phyloP scores from a whole-genome alignment of 1,140 invertebrate species.

The Cotesia typhae region DNA sequence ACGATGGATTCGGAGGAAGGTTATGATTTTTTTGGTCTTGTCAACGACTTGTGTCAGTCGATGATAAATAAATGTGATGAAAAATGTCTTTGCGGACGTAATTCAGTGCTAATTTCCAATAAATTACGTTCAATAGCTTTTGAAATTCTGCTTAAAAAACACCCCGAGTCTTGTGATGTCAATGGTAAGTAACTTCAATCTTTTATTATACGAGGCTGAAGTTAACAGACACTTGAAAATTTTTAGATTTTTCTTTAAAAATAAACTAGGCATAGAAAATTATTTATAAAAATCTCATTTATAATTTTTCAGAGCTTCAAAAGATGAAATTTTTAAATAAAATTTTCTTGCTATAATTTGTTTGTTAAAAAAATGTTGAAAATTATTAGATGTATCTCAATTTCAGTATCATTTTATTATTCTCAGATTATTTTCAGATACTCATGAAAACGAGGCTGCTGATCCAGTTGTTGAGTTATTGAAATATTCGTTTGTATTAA shows the following conservation, averaged over 20 bases:
- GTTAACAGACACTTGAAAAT: too few relatives aligned
- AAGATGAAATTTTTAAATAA: too few relatives aligned
- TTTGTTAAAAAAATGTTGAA: too few relatives aligned
- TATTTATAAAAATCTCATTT: too few relatives aligned
- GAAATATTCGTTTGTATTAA: constrained; percentile 54
- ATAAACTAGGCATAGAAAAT: too few relatives aligned
- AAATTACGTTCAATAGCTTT: constrained; percentile 50
- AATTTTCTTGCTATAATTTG: too few relatives aligned
- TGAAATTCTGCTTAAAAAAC: constrained; percentile 59
- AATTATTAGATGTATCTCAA: background rate
- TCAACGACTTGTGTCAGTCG: constrained; percentile 47
- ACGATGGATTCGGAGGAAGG: constrained; percentile 36
- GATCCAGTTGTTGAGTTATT: constrained; percentile 58
- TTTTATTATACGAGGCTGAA: background rate
- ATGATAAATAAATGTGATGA: constrained; percentile 39
- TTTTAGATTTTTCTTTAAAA: too few relatives aligned
- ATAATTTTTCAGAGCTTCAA: too few relatives aligned
- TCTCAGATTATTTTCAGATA: constrained; percentile 30
- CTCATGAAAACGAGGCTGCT: constrained; percentile 30
- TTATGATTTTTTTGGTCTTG: constrained; percentile 50
- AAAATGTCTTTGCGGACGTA: constrained; percentile 39
- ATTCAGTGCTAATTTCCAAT: constrained; percentile 41
- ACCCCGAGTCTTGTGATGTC: constrained; percentile 4
- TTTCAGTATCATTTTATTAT: background rate
- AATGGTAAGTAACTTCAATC: constrained; percentile 26